Evolutionary conservation across 1,140 invertebrate species (phyloP).

Genomic region (Hetaerina americana): DNA sequence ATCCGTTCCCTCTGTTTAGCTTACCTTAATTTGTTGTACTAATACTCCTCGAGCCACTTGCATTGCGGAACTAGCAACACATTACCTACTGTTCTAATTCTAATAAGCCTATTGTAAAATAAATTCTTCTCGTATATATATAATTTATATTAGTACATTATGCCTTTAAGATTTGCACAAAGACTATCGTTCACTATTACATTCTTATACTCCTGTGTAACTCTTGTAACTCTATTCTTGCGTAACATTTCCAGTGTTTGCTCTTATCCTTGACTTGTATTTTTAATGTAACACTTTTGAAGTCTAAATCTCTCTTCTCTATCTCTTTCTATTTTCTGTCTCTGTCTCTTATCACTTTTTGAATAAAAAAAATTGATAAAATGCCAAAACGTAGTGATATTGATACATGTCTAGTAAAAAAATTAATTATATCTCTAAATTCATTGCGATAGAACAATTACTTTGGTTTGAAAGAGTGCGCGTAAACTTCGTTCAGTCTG

Average conservation of each 20-base stretch:
- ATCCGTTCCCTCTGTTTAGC: not conserved
- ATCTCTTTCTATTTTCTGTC: slow-evolving; percentile 16
- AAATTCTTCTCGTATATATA: not conserved
- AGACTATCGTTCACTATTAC: not conserved
- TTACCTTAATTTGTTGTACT: not conserved
- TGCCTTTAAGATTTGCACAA: not conserved
- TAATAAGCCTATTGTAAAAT: not conserved
- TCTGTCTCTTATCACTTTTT: slow-evolving; percentile 20
- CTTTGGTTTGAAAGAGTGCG: no score
- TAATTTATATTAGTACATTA: not conserved
- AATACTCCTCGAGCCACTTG: not conserved
- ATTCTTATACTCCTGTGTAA: not conserved
- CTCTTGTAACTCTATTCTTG: not conserved
- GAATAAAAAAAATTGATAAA: no score
- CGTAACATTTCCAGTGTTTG: not conserved
- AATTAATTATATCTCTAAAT: no score
- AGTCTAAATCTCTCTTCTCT: slow-evolving; percentile 13
- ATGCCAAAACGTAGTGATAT: no score
- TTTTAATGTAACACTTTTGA: slow-evolving; percentile 11
- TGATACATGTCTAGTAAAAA: no score
- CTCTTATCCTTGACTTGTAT: not conserved
- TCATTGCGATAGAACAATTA: no score
- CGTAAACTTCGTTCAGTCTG: no score
- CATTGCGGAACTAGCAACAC: not conserved
- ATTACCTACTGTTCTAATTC: not conserved